Conservation (phyloP, 1,140 invertebrate genomes). For the Drosophila eugracilis region DNA sequence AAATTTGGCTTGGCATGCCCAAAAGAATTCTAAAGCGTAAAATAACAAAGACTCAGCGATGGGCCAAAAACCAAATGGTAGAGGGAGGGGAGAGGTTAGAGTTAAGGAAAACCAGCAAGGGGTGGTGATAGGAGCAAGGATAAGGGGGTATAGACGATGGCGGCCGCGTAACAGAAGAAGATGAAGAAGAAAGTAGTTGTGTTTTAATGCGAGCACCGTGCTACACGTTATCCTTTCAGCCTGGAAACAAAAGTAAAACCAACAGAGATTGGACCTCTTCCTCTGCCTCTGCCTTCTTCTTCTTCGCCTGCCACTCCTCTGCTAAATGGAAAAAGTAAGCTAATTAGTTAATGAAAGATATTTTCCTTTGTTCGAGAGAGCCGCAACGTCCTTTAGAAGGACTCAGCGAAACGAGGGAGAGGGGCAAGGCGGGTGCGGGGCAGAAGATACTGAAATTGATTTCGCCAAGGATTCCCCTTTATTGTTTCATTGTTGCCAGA, state of each 20-base stretch:
- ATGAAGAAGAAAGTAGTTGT: constrained; percentile 60
- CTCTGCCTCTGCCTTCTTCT: neutral
- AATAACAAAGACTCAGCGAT: constrained; percentile 73
- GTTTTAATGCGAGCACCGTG: constrained; percentile 57
- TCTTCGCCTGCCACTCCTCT: neutral
- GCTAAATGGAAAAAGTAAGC: constrained; percentile 72
- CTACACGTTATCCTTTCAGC: constrained; percentile 75
- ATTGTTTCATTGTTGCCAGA: neutral
- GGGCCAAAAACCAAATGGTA: constrained; percentile 29
- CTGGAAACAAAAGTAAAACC: constrained; percentile 64
- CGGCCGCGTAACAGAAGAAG: no score
- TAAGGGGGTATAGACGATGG: constrained; percentile 11
- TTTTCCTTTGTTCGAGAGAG: constrained; percentile 68
- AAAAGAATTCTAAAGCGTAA: constrained; percentile 82
- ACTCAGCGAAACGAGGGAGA: constrained; percentile 14
- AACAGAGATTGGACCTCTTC: constrained; percentile 43
- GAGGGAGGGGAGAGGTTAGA: no score
- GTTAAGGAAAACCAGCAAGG: no score
- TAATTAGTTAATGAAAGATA: constrained; percentile 83
- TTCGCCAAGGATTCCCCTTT: neutral
- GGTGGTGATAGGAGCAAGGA: no score
- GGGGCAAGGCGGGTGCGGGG: no score
- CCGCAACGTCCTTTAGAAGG: constrained; percentile 37
- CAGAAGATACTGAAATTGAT: constrained; percentile 22
- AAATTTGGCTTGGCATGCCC: constrained; percentile 74